Conservation (phyloP, 1,140 invertebrate species). For the Drosophila kanapiae region DNA sequence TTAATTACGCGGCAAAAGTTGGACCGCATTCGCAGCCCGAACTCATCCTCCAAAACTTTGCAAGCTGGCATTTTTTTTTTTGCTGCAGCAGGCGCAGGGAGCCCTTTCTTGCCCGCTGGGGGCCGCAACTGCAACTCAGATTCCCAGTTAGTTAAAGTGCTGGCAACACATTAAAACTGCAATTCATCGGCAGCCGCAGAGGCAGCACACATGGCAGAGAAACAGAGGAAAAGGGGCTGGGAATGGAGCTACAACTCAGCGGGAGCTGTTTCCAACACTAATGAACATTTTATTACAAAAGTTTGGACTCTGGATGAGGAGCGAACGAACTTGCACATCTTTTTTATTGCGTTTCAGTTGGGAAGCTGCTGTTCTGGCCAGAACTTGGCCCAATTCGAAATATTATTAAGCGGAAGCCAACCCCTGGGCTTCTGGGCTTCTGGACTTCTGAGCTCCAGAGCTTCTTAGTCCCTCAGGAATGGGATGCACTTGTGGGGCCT, state of each 20-base stretch:
- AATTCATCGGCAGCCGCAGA: slow-evolving; percentile 75
- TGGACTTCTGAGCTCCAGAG: slow-evolving; percentile 17
- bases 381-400: slow-evolving; percentile 68
- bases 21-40: slow-evolving; percentile 36
- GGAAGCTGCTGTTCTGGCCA: slow-evolving; percentile 27
- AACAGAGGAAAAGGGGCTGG: not conserved
- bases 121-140: slow-evolving; percentile 32
- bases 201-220: slow-evolving; percentile 45
- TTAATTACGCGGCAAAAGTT: slow-evolving; percentile 83
- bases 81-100: slow-evolving; percentile 5
- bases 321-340: slow-evolving; percentile 46
- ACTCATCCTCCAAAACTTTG: slow-evolving; percentile 13
- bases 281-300: slow-evolving; percentile 83
- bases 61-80: slow-evolving; percentile 55
- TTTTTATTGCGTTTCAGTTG: slow-evolving; percentile 70
- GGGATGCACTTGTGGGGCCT: slow-evolving; percentile 54
- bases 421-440: slow-evolving; percentile 14
- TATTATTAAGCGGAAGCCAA: slow-evolving; percentile 57
- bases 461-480: slow-evolving; percentile 37
- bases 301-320: slow-evolving; percentile 50
- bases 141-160: slow-evolving; percentile 78
- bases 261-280: slow-evolving; percentile 70
- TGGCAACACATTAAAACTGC: slow-evolving; percentile 81
- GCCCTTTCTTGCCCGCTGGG: slow-evolving; percentile 1
- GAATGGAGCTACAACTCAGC: slow-evolving; percentile 56